phyloP scores from a whole-genome alignment of 1,140 invertebrate genomes.

The Trialeurodes vaporariorum region DNA sequence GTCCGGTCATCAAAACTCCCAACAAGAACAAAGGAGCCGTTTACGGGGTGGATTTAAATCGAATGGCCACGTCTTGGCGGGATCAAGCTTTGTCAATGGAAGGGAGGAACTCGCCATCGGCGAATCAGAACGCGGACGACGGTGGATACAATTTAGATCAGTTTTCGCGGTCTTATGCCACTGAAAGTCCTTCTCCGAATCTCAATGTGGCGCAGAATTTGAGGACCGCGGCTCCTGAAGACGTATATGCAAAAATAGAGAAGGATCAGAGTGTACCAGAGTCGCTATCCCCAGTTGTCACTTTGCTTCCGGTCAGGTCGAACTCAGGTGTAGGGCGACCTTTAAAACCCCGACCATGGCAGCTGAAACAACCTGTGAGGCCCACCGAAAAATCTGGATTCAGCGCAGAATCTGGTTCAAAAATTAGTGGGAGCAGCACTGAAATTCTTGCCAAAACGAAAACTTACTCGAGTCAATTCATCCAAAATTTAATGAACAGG shows the following conservation, averaged over 20 bases:
- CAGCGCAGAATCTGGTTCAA: background rate
- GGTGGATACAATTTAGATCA: no score
- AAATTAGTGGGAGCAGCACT: background rate
- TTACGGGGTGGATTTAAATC: background rate
- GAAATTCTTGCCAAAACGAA: background rate
- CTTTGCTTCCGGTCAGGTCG: constrained; percentile 46
- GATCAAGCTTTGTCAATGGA: background rate
- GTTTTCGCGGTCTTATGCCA: background rate
- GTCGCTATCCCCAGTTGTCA: constrained; percentile 35
- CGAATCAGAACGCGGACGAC: background rate
- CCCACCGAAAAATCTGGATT: background rate
- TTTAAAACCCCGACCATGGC: constrained; percentile 38
- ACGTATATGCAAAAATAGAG: background rate
- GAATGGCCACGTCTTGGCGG: background rate
- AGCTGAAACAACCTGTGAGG: constrained; percentile 23
- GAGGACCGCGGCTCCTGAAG: background rate
- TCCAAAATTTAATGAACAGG: constrained; percentile 7
- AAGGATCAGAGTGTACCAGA: background rate
- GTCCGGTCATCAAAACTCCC: no score
- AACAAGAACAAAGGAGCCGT: background rate
- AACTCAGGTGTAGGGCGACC: constrained; percentile 44
- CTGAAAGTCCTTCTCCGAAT: background rate
- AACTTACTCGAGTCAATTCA: constrained; percentile 1
- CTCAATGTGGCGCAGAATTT: background rate
- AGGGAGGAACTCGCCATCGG: background rate